Evolutionary conservation across 37 sponge, comb jelly and placozoan genomes (phyloP).

Genomic region (Haliclona indistincta): DNA sequence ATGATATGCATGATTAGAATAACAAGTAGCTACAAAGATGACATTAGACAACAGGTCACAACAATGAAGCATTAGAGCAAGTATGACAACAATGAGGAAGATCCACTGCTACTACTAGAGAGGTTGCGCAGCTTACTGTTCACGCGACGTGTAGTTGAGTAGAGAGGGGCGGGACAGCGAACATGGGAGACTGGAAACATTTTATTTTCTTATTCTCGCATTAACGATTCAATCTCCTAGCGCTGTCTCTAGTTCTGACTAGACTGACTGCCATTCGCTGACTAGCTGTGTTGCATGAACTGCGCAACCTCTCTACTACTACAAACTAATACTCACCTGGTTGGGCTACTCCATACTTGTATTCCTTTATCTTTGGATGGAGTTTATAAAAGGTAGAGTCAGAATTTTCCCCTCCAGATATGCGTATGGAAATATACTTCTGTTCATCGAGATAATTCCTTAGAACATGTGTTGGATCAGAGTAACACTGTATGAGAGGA

Average conservation of each 20-base stretch:
- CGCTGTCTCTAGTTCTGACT: background rate
- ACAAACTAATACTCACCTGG: slow-evolving; percentile 38
- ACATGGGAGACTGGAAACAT: too few relatives aligned
- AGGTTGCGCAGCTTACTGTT: too few relatives aligned
- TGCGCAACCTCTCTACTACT: background rate
- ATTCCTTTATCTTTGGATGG: slow-evolving; percentile 60
- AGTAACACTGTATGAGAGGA: slow-evolving; percentile 43
- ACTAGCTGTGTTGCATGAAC: too few relatives aligned
- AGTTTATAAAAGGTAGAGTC: slow-evolving; percentile 70
- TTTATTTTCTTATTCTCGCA: background rate
- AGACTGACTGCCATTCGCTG: too few relatives aligned
- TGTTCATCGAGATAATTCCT: slow-evolving; percentile 64
- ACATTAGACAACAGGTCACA: too few relatives aligned
- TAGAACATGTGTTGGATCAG: slow-evolving; percentile 67
- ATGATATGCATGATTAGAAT: too few relatives aligned
- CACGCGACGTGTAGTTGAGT: too few relatives aligned
- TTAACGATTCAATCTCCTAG: background rate
- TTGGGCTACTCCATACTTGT: slow-evolving; percentile 75
- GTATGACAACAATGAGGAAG: too few relatives aligned
- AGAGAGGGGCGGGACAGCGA: too few relatives aligned
- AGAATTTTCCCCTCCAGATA: slow-evolving; percentile 65
- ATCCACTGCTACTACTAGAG: too few relatives aligned
- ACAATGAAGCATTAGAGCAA: too few relatives aligned
- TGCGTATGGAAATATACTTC: slow-evolving; percentile 22
- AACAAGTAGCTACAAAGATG: background rate